phyloP scores from a whole-genome alignment of 2,113 vertebrate genomes.

The Triplophysa siluroides region DNA sequence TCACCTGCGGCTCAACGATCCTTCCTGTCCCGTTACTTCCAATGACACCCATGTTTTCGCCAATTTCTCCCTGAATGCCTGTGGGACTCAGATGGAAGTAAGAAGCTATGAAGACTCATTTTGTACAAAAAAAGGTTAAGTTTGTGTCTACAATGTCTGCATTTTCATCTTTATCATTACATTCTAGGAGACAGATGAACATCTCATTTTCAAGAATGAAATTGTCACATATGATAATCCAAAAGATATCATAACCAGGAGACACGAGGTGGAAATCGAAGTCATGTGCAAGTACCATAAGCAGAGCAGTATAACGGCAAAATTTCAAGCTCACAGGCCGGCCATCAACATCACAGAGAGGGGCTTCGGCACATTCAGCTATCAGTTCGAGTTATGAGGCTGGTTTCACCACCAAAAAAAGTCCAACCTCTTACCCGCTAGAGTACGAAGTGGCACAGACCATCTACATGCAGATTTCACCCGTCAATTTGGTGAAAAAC shows the following conservation, averaged over 20 bases:
- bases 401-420: background rate
- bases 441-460: slow-evolving; percentile 51
- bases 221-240: background rate
- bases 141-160: background rate
- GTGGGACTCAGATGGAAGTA: background rate
- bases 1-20: background rate
- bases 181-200: slow-evolving; percentile 11
- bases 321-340: slow-evolving; percentile 5
- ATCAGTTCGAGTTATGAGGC: slow-evolving; percentile 20
- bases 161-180: background rate
- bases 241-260: slow-evolving; percentile 15
- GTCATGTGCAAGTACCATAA: slow-evolving; percentile 10
- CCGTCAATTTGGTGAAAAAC: slow-evolving; percentile 55
- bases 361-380: slow-evolving; percentile 15
- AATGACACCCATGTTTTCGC: background rate
- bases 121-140: background rate
- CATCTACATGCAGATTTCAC: slow-evolving; percentile 69
- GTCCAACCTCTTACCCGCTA: slow-evolving; percentile 61
- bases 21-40: background rate
- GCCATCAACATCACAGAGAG: background rate
- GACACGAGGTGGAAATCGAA: background rate
- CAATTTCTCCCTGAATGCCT: background rate
- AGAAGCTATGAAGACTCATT: background rate
- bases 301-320: background rate
- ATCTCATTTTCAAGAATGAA: background rate